phyloP scores from a whole-genome alignment of 1,140 invertebrate species.

The Zaprionus africanus region DNA sequence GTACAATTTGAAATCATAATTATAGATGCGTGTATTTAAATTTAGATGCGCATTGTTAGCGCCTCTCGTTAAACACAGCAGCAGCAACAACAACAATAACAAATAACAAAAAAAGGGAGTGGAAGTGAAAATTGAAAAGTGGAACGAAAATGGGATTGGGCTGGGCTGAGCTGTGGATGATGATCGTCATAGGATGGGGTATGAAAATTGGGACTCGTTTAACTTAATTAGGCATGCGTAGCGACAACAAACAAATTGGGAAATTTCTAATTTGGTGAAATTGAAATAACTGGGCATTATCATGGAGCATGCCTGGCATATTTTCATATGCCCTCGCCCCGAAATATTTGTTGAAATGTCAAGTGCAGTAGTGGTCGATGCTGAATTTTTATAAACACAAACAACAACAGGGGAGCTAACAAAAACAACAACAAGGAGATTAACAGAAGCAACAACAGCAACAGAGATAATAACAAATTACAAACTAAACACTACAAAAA shows the following conservation, averaged over 20 bases:
- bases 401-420: conserved; percentile 19
- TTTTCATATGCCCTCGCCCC: conserved; percentile 65
- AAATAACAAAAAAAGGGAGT: background rate
- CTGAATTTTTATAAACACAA: conserved; percentile 25
- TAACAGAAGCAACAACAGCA: conserved; percentile 25
- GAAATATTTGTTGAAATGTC: conserved; percentile 78
- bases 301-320: conserved; percentile 72
- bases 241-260: conserved; percentile 45
- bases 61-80: conserved; percentile 9
- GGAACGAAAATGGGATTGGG: conserved; percentile 5
- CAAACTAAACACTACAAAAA: conserved; percentile 20
- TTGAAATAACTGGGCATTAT: conserved; percentile 55
- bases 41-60: conserved; percentile 42
- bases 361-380: conserved; percentile 52
- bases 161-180: background rate
- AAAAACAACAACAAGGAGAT: conserved; percentile 29
- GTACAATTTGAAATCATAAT: conserved; percentile 56
- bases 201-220: conserved; percentile 39
- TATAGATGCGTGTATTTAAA: conserved; percentile 50
- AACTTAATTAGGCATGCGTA: conserved; percentile 53
- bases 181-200: background rate
- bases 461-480: background rate
- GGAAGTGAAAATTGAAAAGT: conserved; percentile 24
- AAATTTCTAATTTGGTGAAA: conserved; percentile 21
- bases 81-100: background rate